phyloP scores from a whole-genome alignment of 1,140 invertebrate species.

The Andricus grossulariae region DNA sequence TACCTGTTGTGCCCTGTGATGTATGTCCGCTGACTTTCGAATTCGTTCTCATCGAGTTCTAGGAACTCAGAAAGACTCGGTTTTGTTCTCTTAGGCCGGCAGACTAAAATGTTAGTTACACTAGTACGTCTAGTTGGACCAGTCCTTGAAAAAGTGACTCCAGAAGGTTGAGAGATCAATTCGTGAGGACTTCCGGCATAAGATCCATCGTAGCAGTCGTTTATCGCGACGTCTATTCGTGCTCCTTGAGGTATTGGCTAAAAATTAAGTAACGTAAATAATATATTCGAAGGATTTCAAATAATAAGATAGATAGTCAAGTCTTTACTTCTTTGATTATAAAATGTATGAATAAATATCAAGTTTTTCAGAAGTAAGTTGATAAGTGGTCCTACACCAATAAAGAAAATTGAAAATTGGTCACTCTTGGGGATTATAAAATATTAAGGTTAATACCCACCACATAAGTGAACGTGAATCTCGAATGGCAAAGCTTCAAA shows the following conservation, averaged over 20 bases:
- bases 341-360: no score
- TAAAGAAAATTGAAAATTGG: neutral
- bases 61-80: conserved; percentile 89
- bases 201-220: conserved; percentile 96
- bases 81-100: conserved; percentile 84
- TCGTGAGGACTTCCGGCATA: conserved; percentile 97
- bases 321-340: no score
- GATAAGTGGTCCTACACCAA: no score
- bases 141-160: conserved; percentile 82
- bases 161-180: conserved; percentile 84
- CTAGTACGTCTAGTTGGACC: conserved; percentile 90
- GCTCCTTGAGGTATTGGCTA: conserved; percentile 89
- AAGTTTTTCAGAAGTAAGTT: no score
- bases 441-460: conserved; percentile 77
- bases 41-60: conserved; percentile 87
- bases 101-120: conserved; percentile 93
- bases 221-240: conserved; percentile 95
- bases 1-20: conserved; percentile 93
- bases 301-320: no score
- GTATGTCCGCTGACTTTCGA: conserved; percentile 88
- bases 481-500: conserved; percentile 93
- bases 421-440: conserved; percentile 26
- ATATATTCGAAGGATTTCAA: neutral
- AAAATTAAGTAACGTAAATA: conserved; percentile 57
- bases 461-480: conserved; percentile 95